These are phyloP conservation scores for Prunella fulvescens DNA, from an alignment of 2,113 vertebrate species.

Conservation along the genomic window DNA sequence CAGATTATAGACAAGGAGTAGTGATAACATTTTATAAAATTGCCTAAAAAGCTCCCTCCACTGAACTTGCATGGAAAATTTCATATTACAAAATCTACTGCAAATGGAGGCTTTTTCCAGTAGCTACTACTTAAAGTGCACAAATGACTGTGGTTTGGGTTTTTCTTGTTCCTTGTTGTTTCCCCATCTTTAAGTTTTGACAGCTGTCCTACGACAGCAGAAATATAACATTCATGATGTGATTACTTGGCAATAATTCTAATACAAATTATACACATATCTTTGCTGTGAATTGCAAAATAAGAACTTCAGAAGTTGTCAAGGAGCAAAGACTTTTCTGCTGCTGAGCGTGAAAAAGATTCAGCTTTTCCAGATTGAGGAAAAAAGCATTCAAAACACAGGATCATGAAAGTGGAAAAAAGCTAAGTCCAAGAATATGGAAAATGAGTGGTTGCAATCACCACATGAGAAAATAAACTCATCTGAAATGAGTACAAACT, in stretches of 20 bases:
- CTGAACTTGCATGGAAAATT: background rate
- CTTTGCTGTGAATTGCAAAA: background rate
- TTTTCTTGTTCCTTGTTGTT: background rate
- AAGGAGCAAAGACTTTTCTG: background rate
- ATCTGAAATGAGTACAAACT: background rate
- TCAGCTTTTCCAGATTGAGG: background rate
- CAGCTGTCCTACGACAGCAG: background rate
- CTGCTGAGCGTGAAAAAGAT: background rate
- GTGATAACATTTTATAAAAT: background rate
- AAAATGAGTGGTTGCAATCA: background rate
- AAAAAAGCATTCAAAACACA: background rate
- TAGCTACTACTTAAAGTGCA: background rate
- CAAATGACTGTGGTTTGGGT: background rate
- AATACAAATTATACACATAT: background rate
- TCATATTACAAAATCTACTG: background rate
- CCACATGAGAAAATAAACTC: background rate
- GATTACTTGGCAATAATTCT: background rate
- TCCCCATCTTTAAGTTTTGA: background rate
- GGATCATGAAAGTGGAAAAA: background rate
- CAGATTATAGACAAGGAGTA: background rate
- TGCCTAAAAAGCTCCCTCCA: background rate
- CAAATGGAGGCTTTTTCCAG: background rate
- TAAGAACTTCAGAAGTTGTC: background rate
- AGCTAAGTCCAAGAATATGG: background rate
- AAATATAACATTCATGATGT: background rate